A percentile compares a stretch with the other conserved stretches of the same genome.
phyloP scores from a whole-genome alignment of 2,113 vertebrate species.

The Cyphomyrus plagiostoma region DNA sequence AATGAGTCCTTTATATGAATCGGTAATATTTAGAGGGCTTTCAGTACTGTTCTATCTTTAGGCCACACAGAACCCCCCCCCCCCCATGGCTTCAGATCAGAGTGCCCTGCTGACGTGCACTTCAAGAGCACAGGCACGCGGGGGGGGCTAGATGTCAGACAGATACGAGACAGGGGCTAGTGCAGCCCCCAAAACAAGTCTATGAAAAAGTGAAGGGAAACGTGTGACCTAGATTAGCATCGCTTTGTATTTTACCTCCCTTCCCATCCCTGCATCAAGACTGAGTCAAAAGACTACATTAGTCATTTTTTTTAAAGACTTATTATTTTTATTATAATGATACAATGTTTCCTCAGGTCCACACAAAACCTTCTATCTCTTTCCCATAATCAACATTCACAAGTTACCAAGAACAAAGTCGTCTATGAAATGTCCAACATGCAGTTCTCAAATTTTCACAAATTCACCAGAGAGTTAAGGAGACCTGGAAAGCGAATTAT shows the following conservation, averaged over 20 bases:
- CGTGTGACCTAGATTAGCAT: neutral
- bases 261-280: neutral
- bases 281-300: neutral
- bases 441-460: neutral
- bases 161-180: neutral
- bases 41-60: conserved; percentile 1
- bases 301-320: neutral
- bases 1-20: neutral
- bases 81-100: neutral
- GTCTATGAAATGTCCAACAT: neutral
- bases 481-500: neutral
- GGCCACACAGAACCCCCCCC: neutral
- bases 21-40: neutral
- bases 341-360: neutral
- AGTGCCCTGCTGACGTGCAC: neutral
- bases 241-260: neutral
- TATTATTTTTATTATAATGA: neutral
- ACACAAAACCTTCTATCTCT: neutral
- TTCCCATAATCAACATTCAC: neutral
- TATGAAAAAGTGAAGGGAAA: neutral
- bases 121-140: neutral
- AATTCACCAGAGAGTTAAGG: neutral
- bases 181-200: neutral
- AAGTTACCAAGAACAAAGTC: neutral
- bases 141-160: neutral